Evolutionary conservation across 2,888 invertebrate species (phyloP), one percentile per base, ranked within the genome.

Genomic region (Phania funesta): DNA sequence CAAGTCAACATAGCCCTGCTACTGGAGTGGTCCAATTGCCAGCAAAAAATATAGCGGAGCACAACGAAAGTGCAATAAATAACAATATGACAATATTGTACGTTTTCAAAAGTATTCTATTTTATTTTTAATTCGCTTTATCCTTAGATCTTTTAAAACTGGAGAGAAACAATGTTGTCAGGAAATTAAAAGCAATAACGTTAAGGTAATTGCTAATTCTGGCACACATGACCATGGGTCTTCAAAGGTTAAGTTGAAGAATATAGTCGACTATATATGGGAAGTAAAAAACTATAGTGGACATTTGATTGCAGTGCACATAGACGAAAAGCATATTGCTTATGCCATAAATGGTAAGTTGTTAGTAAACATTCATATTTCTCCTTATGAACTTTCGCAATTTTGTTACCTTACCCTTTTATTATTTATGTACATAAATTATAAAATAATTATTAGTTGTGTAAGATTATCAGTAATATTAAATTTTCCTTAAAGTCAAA

Each of bases 231-330:
- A 94, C 86, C 95, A 95, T 87, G 96, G 96, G 52, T 96, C 96
- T 89, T 97, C 97, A 0, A 96, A 97, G 92, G 96, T 98, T 26
- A 97, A 97, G 89, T 93, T 97, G 52, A 96, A 95, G 87, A 97
- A 96, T 90, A 93, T 97, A 58, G 97, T 98, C 22, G 97, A 98
- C 88, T 98, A 96, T 90, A 96, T 95, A 85, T 98, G 98, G 98
- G 98, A 98, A 89, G 93, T 95, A 54, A 94, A 95, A 86, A 95
- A 96, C 88, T 97, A 97, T 87, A 93, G 94, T 0, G 98, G 98
- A 0, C 96, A 97, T 88, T 92, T 98, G 78, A 93, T 98, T 46
- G 97, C 98, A 9, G 95, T 97, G 48, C 98, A 98, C 90, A 94
- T 95, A 87, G 94, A 94, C 87, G 96, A 96, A 71, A 95, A 95